phyloP scores from a whole-genome alignment of 2,888 invertebrate genomes.

The Calliphora vomitoria region DNA sequence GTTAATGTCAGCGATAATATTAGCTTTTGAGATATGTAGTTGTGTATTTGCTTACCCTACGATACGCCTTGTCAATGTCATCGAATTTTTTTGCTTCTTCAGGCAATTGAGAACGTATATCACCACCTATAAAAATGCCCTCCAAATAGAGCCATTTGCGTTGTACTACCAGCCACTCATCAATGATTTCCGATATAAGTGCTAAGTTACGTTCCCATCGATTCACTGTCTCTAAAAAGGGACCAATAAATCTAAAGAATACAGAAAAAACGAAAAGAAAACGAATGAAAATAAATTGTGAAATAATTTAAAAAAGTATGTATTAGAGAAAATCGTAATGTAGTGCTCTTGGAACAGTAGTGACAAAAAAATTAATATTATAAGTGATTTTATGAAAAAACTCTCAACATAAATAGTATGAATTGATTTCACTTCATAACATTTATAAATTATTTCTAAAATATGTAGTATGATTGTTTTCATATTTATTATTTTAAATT shows the following conservation, averaged over 20 bases:
- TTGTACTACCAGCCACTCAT: constrained; percentile 94
- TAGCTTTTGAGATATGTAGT: too few species aligned
- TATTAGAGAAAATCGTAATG: background rate
- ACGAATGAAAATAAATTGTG: constrained; percentile 12
- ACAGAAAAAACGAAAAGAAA: constrained; percentile 9
- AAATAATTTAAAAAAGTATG: background rate
- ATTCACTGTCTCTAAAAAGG: constrained; percentile 92
- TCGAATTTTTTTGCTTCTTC: constrained; percentile 96
- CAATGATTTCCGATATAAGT: constrained; percentile 93
- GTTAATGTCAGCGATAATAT: too few species aligned
- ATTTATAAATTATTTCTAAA: too few species aligned
- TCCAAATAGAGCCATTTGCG: constrained; percentile 96
- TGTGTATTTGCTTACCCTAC: constrained; percentile 86
- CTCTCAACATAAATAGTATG: too few species aligned
- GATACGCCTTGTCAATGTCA: constrained; percentile 92
- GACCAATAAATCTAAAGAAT: constrained; percentile 91
- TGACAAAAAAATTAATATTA: too few species aligned
- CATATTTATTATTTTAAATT: too few species aligned
- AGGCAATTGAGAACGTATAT: constrained; percentile 93
- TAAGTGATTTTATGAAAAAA: too few species aligned
- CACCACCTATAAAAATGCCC: constrained; percentile 95
- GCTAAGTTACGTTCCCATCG: constrained; percentile 94
- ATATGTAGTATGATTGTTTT: too few species aligned
- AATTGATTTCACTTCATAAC: too few species aligned
- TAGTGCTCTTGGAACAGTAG: constrained; percentile 25